These are phyloP conservation scores for Drosophila cyrtoloma DNA, from an alignment of 2,888 invertebrate genomes.

Conservation along the genomic window DNA sequence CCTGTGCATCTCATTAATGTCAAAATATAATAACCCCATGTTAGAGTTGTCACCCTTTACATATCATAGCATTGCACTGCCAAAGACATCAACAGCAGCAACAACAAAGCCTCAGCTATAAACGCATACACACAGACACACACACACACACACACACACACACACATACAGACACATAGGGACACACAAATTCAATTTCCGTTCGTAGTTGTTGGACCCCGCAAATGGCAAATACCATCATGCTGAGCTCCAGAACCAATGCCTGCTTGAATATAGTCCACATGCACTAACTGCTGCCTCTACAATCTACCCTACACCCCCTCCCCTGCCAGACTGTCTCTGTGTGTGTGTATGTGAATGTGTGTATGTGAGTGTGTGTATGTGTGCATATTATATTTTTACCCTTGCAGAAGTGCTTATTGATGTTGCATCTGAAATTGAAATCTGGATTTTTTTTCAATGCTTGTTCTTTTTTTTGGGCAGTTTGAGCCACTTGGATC, in stretches of 20 bases:
- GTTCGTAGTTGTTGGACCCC: slow-evolving; percentile 56
- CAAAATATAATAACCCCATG: slow-evolving; percentile 23
- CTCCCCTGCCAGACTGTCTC: slow-evolving; percentile 1
- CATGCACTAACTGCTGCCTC: slow-evolving; percentile 29
- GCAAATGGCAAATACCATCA: slow-evolving; percentile 39
- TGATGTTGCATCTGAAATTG: slow-evolving; percentile 82
- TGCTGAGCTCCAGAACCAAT: slow-evolving; percentile 28
- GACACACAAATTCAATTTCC: slow-evolving; percentile 74
- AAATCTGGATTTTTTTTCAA: slow-evolving; percentile 59
- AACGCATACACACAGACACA: slow-evolving; percentile 3
- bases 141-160: slow-evolving; percentile 9
- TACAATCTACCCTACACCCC: slow-evolving; percentile 4
- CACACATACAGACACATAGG: slow-evolving; percentile 14
- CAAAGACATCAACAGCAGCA: slow-evolving; percentile 16
- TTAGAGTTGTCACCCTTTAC: slow-evolving; percentile 11
- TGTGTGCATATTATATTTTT: slow-evolving; percentile 73
- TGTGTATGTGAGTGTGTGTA: slow-evolving; percentile 29
- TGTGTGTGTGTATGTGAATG: slow-evolving; percentile 27
- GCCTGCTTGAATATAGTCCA: slow-evolving; percentile 21
- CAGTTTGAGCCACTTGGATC: slow-evolving; percentile 12
- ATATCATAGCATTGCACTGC: slow-evolving; percentile 1
- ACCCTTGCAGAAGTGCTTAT: slow-evolving; percentile 75
- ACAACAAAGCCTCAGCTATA: slow-evolving; percentile 15
- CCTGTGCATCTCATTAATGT: slow-evolving; percentile 31
- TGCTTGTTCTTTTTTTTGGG: slow-evolving; percentile 9